Base-by-base conservation (phyloP, 2,113 vertebrate species). In the Rutilus rutilus region DNA sequence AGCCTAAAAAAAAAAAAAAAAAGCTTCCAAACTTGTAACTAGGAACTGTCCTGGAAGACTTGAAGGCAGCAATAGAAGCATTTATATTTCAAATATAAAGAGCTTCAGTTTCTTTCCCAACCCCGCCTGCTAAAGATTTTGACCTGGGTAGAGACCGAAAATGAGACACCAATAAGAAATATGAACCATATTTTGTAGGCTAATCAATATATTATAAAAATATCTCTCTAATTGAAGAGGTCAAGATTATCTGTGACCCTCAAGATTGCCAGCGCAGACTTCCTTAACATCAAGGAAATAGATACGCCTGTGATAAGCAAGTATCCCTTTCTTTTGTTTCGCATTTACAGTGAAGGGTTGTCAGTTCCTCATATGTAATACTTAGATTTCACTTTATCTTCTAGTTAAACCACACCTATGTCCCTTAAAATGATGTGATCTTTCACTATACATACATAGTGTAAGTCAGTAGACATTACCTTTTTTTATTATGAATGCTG, bases 181-280 rank as follows among this genome's bases (percentile, higher is more conserved):
- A 75, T 82, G 78, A 86, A 54, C 78, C 85, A 75, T 71, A 54
- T 59, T 27, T 47, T 77, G 9, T 76, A 45, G 39, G 36, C 27
- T 74, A 57, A 89, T 87, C 86, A 84, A 87, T 87, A 87, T 21
- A 78, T 17, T 47, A 57, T 65, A 71, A 78, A 87, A 84, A 87
- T 87, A 83, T 33, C 77, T 71, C 80, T 47, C 69, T 80, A 73
- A 77, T 69, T 47, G 60, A 25, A 27, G 27, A 60, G 86, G 74
- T 78, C 74, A 78, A 62, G 59, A 77, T 57, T 64, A 57, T 14
- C n/a, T 23, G 0, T 59, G 82, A 83, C 82, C 82, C 82, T 57
- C 14, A 54, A 69, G 80, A 73, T 73, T 52, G 33, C 42, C 33
- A 82, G 80, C 19, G 45, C 62, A 27, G 36, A 39, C 25, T 59